phyloP scores from a whole-genome alignment of 2,888 invertebrate species.

The Tetragonisca angustula region DNA sequence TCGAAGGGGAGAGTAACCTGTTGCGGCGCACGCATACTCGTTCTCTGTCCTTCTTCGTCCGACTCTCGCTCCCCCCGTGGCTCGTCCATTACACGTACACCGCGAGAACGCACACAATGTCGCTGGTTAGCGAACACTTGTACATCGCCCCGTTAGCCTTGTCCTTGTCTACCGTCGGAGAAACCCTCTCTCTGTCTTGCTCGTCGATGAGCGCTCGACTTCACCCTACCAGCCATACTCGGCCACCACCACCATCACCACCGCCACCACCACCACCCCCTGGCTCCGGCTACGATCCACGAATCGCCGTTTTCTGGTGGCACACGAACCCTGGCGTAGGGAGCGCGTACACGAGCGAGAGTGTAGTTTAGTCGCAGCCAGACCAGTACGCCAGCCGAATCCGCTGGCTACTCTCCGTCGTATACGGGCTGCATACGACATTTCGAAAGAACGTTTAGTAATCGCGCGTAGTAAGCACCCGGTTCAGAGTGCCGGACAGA shows the following conservation, averaged over 20 bases:
- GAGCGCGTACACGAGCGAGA: constrained; percentile 49
- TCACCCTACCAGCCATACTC: constrained; percentile 85
- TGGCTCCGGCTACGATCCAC: constrained; percentile 58
- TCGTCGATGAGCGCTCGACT: background rate
- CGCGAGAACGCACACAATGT: constrained; percentile 32
- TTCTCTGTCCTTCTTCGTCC: constrained; percentile 82
- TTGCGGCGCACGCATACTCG: constrained; percentile 80
- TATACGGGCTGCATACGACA: background rate
- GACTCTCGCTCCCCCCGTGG: background rate
- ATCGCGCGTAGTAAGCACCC: background rate
- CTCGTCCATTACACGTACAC: constrained; percentile 19
- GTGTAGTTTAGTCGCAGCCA: constrained; percentile 59
- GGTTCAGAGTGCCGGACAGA: background rate
- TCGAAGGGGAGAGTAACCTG: constrained; percentile 77
- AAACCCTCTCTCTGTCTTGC: constrained; percentile 59
- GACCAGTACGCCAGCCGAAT: constrained; percentile 53
- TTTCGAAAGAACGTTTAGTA: background rate
- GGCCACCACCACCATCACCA: constrained; percentile 52
- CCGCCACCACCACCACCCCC: constrained; percentile 38
- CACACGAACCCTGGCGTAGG: constrained; percentile 65
- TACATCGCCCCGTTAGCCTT: constrained; percentile 10
- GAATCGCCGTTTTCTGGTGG: constrained; percentile 72
- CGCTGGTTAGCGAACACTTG: constrained; percentile 20
- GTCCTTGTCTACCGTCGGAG: background rate
- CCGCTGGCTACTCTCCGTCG: background rate